phyloP scores from a whole-genome alignment of 2,888 invertebrate genomes.

The Erebia ligea region DNA sequence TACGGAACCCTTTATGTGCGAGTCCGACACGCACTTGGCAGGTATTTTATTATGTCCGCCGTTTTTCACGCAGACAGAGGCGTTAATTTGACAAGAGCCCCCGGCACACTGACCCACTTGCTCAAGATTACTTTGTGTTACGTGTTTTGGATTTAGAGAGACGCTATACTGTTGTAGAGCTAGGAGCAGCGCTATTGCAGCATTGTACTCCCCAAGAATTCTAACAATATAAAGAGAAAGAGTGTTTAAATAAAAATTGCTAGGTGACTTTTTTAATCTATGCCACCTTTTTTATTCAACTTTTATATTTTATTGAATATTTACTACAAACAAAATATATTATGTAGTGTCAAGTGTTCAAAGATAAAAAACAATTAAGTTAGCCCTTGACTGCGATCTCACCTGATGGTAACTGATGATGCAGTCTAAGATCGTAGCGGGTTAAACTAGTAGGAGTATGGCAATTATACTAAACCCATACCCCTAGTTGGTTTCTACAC shows the following conservation, averaged over 20 bases:
- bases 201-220: neutral
- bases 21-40: too few relatives aligned
- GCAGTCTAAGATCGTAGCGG: too few relatives aligned
- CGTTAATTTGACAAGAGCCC: slow-evolving; percentile 81
- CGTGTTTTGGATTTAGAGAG: slow-evolving; percentile 27
- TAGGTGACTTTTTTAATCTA: neutral
- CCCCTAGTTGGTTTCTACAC: too few relatives aligned
- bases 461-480: too few relatives aligned
- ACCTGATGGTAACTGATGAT: too few relatives aligned
- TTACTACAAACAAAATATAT: too few relatives aligned
- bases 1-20: too few relatives aligned
- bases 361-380: too few relatives aligned
- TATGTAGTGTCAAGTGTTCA: too few relatives aligned
- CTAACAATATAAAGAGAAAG: neutral
- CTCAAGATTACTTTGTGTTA: slow-evolving; percentile 38
- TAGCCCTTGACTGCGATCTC: too few relatives aligned
- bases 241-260: neutral
- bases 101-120: slow-evolving; percentile 70
- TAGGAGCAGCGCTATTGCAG: neutral
- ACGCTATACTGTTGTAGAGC: neutral
- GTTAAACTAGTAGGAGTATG: too few relatives aligned
- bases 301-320: too few relatives aligned
- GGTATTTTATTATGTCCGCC: slow-evolving; percentile 52
- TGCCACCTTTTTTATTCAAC: neutral
- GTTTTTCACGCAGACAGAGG: slow-evolving; percentile 76